Evolutionary conservation across 2,113 vertebrate genomes (phyloP).

Genomic region (Choloepus hoffmanni): DNA sequence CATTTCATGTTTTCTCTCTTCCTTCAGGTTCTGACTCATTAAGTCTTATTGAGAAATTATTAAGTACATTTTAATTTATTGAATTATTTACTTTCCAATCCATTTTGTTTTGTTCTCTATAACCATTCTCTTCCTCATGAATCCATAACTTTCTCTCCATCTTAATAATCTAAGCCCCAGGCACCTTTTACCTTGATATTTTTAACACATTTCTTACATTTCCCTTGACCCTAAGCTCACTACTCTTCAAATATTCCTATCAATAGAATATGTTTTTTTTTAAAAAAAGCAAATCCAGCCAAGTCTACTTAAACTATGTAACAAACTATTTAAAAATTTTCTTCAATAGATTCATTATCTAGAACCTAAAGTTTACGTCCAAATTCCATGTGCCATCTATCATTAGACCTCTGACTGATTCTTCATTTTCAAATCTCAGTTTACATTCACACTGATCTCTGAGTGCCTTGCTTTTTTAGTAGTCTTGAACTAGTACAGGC

Average conservation of each 20-base stretch:
- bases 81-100: not conserved
- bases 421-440: not conserved
- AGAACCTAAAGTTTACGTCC: not conserved
- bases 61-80: not conserved
- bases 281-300: not conserved
- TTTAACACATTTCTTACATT: not conserved
- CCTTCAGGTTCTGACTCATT: not conserved
- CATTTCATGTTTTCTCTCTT: not conserved
- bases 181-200: not conserved
- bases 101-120: not conserved
- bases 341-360: not conserved
- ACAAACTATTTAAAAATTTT: not conserved
- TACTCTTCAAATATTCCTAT: not conserved
- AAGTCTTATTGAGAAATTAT: not conserved
- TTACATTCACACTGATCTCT: not conserved
- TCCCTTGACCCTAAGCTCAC: not conserved
- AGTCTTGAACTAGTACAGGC: not conserved
- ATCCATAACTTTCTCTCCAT: not conserved
- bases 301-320: too few relatives aligned
- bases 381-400: not conserved
- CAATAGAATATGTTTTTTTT: not conserved
- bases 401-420: not conserved
- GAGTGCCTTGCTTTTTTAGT: not conserved
- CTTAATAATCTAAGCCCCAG: not conserved
- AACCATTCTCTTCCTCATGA: not conserved